Percentiles rank a stretch among this genome's conserved stretches.
Evolutionary conservation across 2,797 vertebrate genomes (phyloP).

Genomic region (Melanotaenia parkinsoni): DNA sequence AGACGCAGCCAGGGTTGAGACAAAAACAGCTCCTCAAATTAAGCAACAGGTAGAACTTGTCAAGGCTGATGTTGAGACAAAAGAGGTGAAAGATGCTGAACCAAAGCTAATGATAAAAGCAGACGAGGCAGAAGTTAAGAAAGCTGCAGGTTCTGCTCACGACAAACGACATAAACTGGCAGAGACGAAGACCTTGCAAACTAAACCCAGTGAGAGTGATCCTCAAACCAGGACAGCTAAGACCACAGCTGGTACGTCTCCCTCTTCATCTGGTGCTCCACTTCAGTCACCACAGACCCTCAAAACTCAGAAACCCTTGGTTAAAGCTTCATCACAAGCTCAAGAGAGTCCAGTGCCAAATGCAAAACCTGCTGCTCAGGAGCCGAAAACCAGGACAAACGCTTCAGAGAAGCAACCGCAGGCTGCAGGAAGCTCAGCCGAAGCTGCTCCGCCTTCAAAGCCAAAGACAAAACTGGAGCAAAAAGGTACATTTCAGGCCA

Average conservation of each 20-base stretch:
- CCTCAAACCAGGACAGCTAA: background rate
- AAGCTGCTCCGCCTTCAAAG: background rate
- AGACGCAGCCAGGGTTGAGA: background rate
- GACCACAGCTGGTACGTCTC: background rate
- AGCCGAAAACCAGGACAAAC: background rate
- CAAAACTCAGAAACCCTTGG: background rate
- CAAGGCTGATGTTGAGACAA: background rate
- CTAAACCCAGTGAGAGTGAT: background rate
- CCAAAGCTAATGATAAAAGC: background rate
- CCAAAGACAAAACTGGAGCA: background rate
- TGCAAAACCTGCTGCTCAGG: constrained; percentile 3
- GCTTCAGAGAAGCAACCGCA: background rate
- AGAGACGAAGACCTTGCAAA: background rate
- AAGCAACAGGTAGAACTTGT: background rate
- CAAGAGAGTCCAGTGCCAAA: background rate
- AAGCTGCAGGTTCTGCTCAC: background rate
- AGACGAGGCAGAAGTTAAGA: constrained; percentile 2
- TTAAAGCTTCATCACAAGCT: background rate
- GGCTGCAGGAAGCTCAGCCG: background rate
- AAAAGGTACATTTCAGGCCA: background rate
- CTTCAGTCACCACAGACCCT: background rate
- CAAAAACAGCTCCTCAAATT: background rate
- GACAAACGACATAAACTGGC: background rate
- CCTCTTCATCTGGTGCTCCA: background rate
- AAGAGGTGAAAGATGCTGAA: background rate